These are phyloP conservation scores for Bucco capensis DNA, from an alignment of 2,113 vertebrate species.

Conservation along the genomic window DNA sequence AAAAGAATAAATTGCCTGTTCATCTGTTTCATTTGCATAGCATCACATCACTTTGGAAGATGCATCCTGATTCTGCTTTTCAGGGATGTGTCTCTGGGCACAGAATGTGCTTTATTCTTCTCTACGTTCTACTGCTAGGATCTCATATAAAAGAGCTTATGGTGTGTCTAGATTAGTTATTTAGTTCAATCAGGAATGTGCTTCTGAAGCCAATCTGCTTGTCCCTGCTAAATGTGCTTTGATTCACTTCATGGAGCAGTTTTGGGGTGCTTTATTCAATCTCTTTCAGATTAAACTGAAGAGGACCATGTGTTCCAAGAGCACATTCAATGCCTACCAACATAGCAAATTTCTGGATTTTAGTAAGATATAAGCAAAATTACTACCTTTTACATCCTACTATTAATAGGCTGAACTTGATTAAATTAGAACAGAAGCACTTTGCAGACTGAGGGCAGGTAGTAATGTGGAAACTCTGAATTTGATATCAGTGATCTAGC, in stretches of 20 bases:
- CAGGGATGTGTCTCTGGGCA: not conserved
- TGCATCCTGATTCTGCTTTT: not conserved
- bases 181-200: not conserved
- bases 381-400: not conserved
- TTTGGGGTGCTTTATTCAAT: not conserved
- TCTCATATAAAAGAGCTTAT: not conserved
- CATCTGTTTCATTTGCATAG: not conserved
- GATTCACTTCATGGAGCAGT: not conserved
- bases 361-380: conserved; percentile 12
- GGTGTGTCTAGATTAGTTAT: not conserved
- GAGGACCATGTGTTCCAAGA: not conserved
- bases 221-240: not conserved
- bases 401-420: not conserved
- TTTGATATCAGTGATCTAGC: not conserved
- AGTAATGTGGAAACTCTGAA: not conserved
- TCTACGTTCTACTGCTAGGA: not conserved
- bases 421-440: conserved; percentile 28
- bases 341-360: not conserved
- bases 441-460: not conserved
- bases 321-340: not conserved
- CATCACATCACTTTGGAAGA: not conserved
- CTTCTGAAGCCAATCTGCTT: not conserved
- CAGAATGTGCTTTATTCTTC: not conserved
- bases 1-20: not conserved
- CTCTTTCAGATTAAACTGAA: not conserved